Evolutionary conservation across 2,113 vertebrate species (phyloP), one percentile per base, ranked within the genome.

Genomic region (Trogon melanurus): DNA sequence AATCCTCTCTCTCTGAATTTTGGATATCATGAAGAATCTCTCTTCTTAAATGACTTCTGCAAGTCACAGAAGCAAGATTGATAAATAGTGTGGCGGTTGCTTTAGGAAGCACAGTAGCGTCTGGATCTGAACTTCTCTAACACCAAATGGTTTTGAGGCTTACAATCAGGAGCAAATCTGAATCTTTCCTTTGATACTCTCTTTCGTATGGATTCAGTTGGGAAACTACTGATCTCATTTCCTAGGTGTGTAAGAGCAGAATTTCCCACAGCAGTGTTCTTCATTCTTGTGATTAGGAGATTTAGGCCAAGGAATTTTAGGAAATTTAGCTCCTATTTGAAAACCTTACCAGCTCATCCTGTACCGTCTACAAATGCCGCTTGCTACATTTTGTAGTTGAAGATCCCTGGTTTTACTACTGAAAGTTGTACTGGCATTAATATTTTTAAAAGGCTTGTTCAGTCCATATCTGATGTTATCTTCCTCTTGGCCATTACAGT

Each of bases 401-500:
- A 80, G n/a, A 73, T 65, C 20, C 75, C n/a, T 62, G 6, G 7
- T n/a, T 88, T 58, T 54, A 30, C 70, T 54, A 16, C 48, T 73
- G 84, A 3, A 56, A 64, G 32, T 54, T 70, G 61, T 29, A 26
- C 51, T 80, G 27, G 41, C 45, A 25, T 44, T 8, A 41, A 2
- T 36, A 30, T 36, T 47, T 73, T 45, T 29, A 32, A 74, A 61
- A 51, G 76, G 30, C 29, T 48, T 61, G n/a, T 57, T 56, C 14
- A 27, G 66, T 23, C 45, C 23, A 18, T 1, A 1, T 14, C 4
- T 1, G 65, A 36, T n/a, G 13, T 19, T 67, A 0, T 45, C 61
- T 67, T 48, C 60, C 29, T 54, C 23, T 45, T 44, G 6, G 36
- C 58, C 57, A 22, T 48, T 71, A 21, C 4, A 34, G 4, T 2